Evolutionary conservation across 2,888 invertebrate species (phyloP), one percentile per base, ranked within the genome.

Genomic region (Miltochrista miniata): DNA sequence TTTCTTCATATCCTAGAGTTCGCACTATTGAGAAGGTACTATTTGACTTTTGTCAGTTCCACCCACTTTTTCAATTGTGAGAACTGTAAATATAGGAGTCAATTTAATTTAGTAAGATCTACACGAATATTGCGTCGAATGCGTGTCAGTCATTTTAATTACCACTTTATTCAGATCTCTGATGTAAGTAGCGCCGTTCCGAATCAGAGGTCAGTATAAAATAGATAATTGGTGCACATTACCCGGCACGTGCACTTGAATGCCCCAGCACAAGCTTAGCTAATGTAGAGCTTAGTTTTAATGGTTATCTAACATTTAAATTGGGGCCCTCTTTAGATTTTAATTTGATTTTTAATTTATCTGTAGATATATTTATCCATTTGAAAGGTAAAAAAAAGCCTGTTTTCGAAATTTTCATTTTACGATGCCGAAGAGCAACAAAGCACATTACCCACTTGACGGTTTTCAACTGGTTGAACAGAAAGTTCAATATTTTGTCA

Each of bases 71-170:
- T 24, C 18, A 24, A 24, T n/a, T 24, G 18, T 24, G 18, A 24
- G 18, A 14, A 14, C 3, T 14, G 2, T 36, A 14, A 8, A 13
- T 9, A 36, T 36, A 13, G 12, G 18, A 9, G 42, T 18, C 18
- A 43, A 34, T 34, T 43, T 18, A 43, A 43, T 34, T 79, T 18
- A 64, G 64, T 79, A 75, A 77, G 54, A 55, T 51, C 65, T 50
- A 18, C 80, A 81, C 82, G 82, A 81, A 82, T 51, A 72, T 36
- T 37, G 45, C 18, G 33, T 43, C 12, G 33, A 33, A 15, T 33
- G 42, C 34, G 33, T 83, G 83, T 53, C 72, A 31, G 41, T 45
- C 15, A 29, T 35, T 41, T 42, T 48, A 41, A 30, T 36, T 41
- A 48, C 36, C 29, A 36, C 15, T 45, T 56, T 41, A 35, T 12